Evolutionary conservation across 2,113 vertebrate species (phyloP).

Genomic region (Gopherus evgoodei): DNA sequence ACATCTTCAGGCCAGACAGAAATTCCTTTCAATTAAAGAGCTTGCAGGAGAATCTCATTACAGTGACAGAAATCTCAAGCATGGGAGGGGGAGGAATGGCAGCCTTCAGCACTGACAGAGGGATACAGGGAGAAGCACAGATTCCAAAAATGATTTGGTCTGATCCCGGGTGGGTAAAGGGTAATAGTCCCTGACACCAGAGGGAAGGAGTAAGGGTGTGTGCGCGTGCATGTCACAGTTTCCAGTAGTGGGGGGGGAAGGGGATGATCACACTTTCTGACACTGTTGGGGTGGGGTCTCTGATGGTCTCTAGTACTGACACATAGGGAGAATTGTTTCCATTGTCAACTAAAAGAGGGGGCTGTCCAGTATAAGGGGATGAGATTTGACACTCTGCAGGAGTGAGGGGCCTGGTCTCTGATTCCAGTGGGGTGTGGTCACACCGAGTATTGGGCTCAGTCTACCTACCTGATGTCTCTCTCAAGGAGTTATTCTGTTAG

Average conservation of each 20-base stretch:
- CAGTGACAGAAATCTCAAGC: conserved; percentile 20
- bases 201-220: background rate
- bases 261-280: background rate
- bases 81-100: background rate
- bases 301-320: background rate
- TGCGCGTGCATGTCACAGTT: background rate
- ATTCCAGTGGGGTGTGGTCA: background rate
- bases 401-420: background rate
- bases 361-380: background rate
- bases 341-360: background rate
- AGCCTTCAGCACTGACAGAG: background rate
- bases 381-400: background rate
- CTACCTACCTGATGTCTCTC: background rate
- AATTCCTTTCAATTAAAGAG: conserved; percentile 71
- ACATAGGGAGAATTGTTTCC: background rate
- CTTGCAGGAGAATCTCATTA: conserved; percentile 51
- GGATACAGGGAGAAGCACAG: background rate
- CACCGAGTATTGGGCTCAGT: background rate
- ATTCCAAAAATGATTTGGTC: background rate
- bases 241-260: background rate
- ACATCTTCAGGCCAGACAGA: conserved; percentile 62
- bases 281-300: background rate
- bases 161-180: background rate
- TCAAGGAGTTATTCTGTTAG: too few species aligned
- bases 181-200: background rate